Base-by-base conservation (phyloP, 2,797 vertebrate genomes). In the Gila robusta region DNA sequence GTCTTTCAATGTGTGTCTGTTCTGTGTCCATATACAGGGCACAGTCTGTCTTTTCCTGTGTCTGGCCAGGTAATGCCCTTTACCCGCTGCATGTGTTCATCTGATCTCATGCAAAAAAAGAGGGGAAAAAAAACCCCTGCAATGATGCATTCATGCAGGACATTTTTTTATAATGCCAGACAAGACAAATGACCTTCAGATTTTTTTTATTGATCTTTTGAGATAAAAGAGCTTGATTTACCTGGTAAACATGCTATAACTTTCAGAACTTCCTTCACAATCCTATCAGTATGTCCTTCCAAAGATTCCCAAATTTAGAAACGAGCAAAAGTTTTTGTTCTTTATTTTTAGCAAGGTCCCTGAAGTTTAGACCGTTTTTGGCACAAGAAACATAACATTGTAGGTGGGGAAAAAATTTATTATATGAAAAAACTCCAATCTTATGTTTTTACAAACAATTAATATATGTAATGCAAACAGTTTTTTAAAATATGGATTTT, bases 11-110 rank as follows among this genome's bases (percentile, higher is more conserved):
- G 82, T 82, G 47, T 87, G 54, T 79, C 26, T 87, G 83, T 87
- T 90, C 79, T 87, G 84, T 89, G 87, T 84, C 73, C 83, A 87
- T 87, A 82, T 87, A 72, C 85, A 88, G 83, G 83, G 88, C 77
- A 80, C 54, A 81, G 41, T 84, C 17, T 67, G 71, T 70, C 69
- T 85, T 35, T 87, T 62, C 64, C 47, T 90, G 69, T 88, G 3
- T 86, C 54, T 82, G 77, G 83, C 44, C 74, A 86, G 87, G 87
- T 88, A 88, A 90, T 83, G 85, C 69, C 71, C 52, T 85, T 87
- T 88, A 67, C 49, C 88, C n/a, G 44, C 37, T 89, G 76, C 74
- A 87, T 86, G 84, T 83, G 37, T 83, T 86, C 32, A 87, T 49
- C 41, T 88, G 12, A 67, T 76, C 41, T 49, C 21, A 52, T 23